Conservation (phyloP, 2,888 invertebrate genomes). For the Anoplius nigerrimus region DNA sequence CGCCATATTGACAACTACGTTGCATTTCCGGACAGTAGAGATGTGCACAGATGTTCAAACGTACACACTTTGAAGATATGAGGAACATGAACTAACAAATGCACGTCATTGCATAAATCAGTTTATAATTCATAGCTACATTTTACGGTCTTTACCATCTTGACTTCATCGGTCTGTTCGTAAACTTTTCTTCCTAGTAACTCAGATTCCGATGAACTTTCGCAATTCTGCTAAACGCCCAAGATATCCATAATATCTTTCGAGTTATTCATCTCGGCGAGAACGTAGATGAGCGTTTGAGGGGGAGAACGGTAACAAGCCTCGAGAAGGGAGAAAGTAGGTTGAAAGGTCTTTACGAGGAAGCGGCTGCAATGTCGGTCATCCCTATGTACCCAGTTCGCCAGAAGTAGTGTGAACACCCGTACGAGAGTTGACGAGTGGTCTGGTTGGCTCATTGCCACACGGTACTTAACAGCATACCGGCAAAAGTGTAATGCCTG, state of each 20-base stretch:
- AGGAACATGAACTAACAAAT: too few species aligned
- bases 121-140: too few species aligned
- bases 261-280: background rate
- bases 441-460: slow-evolving; percentile 57
- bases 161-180: too few species aligned
- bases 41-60: too few species aligned
- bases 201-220: too few species aligned
- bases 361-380: slow-evolving; percentile 9
- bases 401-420: slow-evolving; percentile 55
- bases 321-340: slow-evolving; percentile 1
- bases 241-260: background rate
- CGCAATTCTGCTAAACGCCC: background rate
- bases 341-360: slow-evolving; percentile 8
- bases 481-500: background rate
- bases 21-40: too few species aligned
- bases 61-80: too few species aligned
- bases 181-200: too few species aligned
- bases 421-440: slow-evolving; percentile 57
- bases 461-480: slow-evolving; percentile 30
- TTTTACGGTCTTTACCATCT: too few species aligned
- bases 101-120: too few species aligned
- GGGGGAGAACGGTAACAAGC: background rate
- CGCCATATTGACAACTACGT: too few species aligned
- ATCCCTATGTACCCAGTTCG: slow-evolving; percentile 22
- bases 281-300: background rate